Percentiles rank a stretch among this genome's conserved stretches.
These are phyloP conservation scores for Natator depressus DNA, from an alignment of 2,113 vertebrate species.

Conservation along the genomic window DNA sequence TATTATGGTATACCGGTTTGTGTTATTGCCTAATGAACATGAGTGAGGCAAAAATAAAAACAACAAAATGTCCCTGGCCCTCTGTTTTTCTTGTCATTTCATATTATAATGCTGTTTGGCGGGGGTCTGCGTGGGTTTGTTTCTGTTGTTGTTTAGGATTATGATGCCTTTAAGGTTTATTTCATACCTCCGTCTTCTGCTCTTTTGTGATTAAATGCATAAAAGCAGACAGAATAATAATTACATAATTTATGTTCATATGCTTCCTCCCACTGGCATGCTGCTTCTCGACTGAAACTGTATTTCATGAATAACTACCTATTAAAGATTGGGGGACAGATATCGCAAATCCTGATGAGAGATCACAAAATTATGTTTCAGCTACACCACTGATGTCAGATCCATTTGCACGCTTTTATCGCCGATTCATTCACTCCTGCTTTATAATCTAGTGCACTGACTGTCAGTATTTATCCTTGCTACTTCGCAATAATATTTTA, in stretches of 20 bases:
- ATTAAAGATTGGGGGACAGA: slow-evolving; percentile 46
- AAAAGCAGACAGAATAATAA: slow-evolving; percentile 56
- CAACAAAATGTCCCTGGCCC: neutral
- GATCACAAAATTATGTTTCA: slow-evolving; percentile 35
- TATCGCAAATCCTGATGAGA: slow-evolving; percentile 47
- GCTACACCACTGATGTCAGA: slow-evolving; percentile 31
- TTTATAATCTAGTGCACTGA: slow-evolving; percentile 28
- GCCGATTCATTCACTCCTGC: slow-evolving; percentile 15
- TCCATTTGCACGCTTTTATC: slow-evolving; percentile 60
- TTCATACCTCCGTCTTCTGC: slow-evolving; percentile 26
- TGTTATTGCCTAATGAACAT: neutral
- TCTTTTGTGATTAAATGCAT: slow-evolving; percentile 53
- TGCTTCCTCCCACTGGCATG: slow-evolving; percentile 51
- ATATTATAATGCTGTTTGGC: neutral
- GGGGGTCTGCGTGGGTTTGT: neutral
- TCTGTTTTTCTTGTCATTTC: neutral
- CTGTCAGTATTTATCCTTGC: slow-evolving; percentile 31
- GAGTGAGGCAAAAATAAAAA: slow-evolving; percentile 6
- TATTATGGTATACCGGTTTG: neutral
- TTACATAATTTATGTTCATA: slow-evolving; percentile 51
- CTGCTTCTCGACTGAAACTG: slow-evolving; percentile 54
- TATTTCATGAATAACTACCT: slow-evolving; percentile 46
- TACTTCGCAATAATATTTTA: slow-evolving; percentile 5
- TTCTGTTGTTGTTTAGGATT: slow-evolving; percentile 18
- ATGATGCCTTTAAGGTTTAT: slow-evolving; percentile 43